phyloP scores from a whole-genome alignment of 2,888 invertebrate species.

The Andrena marginata region DNA sequence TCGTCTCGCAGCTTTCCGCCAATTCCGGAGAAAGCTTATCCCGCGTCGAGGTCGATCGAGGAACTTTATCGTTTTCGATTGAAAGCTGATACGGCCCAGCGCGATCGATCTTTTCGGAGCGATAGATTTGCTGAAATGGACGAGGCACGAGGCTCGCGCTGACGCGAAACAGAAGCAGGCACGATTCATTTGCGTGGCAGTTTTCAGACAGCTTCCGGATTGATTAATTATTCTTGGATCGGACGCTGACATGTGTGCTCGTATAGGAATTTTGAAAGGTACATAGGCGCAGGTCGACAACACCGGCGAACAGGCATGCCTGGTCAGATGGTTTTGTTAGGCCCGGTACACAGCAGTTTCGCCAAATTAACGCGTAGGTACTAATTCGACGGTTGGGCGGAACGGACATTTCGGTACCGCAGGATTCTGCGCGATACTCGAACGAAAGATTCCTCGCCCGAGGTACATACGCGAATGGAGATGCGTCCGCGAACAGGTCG shows the following conservation, averaged over 20 bases:
- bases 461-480: not conserved
- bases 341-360: conserved; percentile 27
- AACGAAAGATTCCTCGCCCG: not conserved
- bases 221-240: conserved; percentile 58
- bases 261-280: conserved; percentile 25
- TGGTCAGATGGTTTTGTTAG: conserved; percentile 13
- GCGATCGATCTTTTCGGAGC: conserved; percentile 1
- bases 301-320: conserved; percentile 10
- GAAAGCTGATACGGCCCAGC: not conserved
- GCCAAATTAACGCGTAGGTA: conserved; percentile 46
- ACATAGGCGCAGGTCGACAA: not conserved
- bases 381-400: conserved; percentile 29
- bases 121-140: not conserved
- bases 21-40: too few relatives aligned
- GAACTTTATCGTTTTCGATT: not conserved
- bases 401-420: conserved; percentile 9
- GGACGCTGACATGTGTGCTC: conserved; percentile 43
- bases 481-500: not conserved
- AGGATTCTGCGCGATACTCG: not conserved
- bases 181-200: conserved; percentile 57
- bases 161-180: conserved; percentile 18
- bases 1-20: too few relatives aligned
- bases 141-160: conserved; percentile 1
- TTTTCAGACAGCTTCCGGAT: conserved; percentile 44
- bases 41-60: too few relatives aligned